Conservation (phyloP, 2,888 invertebrate genomes). For the Dolichopus griseipennis region DNA sequence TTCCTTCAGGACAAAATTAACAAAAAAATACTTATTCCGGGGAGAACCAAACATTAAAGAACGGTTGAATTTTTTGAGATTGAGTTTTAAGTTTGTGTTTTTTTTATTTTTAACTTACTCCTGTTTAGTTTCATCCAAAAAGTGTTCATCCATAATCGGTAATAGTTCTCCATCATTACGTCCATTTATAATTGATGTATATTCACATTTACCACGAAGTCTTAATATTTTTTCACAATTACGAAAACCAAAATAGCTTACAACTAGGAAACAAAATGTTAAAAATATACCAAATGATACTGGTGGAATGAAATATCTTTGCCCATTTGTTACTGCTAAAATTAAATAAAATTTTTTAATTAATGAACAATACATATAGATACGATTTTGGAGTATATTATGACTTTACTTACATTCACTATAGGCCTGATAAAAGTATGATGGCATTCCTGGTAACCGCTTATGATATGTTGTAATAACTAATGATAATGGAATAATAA, state of each 20-base stretch:
- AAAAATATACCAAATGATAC: slow-evolving; percentile 33
- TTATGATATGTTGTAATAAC: slow-evolving; percentile 36
- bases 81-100: not conserved
- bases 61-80: too few relatives aligned
- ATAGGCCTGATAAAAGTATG: slow-evolving; percentile 39
- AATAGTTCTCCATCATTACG: slow-evolving; percentile 11
- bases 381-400: not conserved
- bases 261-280: slow-evolving; percentile 32
- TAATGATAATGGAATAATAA: slow-evolving; percentile 32
- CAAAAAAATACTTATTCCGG: too few relatives aligned
- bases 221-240: slow-evolving; percentile 28
- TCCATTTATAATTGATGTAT: slow-evolving; percentile 19
- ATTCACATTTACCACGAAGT: slow-evolving; percentile 22
- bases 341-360: slow-evolving; percentile 14
- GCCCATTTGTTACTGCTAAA: slow-evolving; percentile 38
- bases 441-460: slow-evolving; percentile 40
- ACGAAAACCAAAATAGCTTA: slow-evolving; percentile 39
- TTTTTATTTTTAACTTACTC: slow-evolving; percentile 27
- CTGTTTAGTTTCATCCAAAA: slow-evolving; percentile 36
- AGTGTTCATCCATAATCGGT: slow-evolving; percentile 26
- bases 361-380: slow-evolving; percentile 8
- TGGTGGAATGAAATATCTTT: slow-evolving; percentile 41
- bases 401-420: slow-evolving; percentile 34
- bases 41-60: too few relatives aligned
- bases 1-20: too few relatives aligned